Percentiles rank a stretch among this genome's conserved stretches.
Conservation (phyloP, 2,797 vertebrate species). For the Bradypus variegatus region DNA sequence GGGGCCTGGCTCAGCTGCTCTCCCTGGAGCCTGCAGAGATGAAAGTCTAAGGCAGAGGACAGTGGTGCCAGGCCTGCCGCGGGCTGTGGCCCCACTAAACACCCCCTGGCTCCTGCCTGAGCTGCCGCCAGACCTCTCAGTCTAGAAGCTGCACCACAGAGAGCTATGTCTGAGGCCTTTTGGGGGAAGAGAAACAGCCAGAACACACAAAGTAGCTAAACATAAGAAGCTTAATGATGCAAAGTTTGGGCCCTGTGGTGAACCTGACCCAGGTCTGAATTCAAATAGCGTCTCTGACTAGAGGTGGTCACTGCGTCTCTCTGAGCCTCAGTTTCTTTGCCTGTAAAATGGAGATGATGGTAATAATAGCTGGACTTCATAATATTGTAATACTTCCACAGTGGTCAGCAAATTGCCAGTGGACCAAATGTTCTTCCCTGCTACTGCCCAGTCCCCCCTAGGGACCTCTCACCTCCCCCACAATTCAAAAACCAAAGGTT, state of each 20-base stretch:
- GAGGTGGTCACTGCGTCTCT: background rate
- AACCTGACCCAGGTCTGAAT: background rate
- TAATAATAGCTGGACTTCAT: background rate
- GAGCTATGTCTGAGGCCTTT: background rate
- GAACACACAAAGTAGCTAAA: background rate
- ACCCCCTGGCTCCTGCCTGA: background rate
- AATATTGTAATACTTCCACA: background rate
- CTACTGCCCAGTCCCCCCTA: background rate
- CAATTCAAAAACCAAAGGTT: background rate
- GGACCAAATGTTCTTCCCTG: background rate
- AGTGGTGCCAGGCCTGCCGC: background rate
- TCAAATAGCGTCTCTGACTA: background rate
- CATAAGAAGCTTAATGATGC: background rate
- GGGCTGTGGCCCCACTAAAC: background rate
- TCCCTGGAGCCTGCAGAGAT: conserved; percentile 37
- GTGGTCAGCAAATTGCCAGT: background rate
- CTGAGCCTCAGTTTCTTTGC: background rate
- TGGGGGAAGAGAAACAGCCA: background rate
- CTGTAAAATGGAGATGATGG: background rate
- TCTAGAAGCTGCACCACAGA: background rate
- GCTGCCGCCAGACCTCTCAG: background rate
- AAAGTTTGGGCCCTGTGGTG: background rate
- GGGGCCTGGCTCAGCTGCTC: background rate
- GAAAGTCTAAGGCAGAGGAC: conserved; percentile 31
- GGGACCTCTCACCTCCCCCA: background rate